phyloP scores from a whole-genome alignment of 2,888 invertebrate species.

The Hirtodrosophila confusa region DNA sequence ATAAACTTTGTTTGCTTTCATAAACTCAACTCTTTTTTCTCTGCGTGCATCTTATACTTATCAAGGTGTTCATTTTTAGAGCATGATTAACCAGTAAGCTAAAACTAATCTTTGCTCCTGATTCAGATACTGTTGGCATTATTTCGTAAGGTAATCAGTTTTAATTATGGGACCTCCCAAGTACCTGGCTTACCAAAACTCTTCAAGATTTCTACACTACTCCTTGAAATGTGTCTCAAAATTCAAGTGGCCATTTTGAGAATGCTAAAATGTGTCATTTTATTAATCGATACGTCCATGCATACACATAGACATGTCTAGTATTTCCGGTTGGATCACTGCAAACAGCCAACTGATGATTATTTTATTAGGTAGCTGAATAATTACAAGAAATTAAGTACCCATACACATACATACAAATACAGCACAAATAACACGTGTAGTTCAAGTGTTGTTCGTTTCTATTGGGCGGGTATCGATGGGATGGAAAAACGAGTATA shows the following conservation, averaged over 20 bases:
- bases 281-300: neutral
- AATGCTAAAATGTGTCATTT: slow-evolving; percentile 35
- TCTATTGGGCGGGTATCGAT: slow-evolving; percentile 6
- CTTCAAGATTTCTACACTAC: slow-evolving; percentile 15
- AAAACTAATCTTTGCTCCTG: slow-evolving; percentile 6
- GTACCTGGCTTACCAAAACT: slow-evolving; percentile 6
- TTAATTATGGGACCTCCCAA: slow-evolving; percentile 11
- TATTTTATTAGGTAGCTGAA: slow-evolving; percentile 66
- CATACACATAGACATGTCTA: slow-evolving; percentile 20
- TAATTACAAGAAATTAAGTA: slow-evolving; percentile 72
- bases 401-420: neutral
- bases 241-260: slow-evolving; percentile 37
- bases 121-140: slow-evolving; percentile 1
- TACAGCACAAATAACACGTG: slow-evolving; percentile 35
- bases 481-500: slow-evolving; percentile 21
- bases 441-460: slow-evolving; percentile 18
- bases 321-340: slow-evolving; percentile 70
- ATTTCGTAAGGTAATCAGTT: slow-evolving; percentile 25
- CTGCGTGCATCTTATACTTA: neutral
- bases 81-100: slow-evolving; percentile 13
- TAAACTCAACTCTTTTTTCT: neutral
- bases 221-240: slow-evolving; percentile 32
- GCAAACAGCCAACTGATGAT: slow-evolving; percentile 50
- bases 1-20: too few relatives aligned
- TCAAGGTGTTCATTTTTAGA: slow-evolving; percentile 3